A percentile compares a stretch with the other conserved stretches of the same genome.
Conservation (phyloP, 2,888 invertebrate genomes). For the Argyresthia albistria region DNA sequence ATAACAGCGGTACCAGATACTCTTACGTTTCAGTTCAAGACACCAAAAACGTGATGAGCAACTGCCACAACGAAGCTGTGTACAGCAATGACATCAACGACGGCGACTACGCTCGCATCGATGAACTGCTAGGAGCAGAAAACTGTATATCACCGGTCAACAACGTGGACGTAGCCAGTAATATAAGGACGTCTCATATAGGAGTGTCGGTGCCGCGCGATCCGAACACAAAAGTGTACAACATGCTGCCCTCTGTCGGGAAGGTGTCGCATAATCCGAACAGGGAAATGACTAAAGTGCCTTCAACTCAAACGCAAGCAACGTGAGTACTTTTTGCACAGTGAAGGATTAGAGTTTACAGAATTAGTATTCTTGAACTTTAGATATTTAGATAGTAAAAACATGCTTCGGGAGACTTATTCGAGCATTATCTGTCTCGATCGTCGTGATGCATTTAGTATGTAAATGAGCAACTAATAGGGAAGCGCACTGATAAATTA, state of each 20-base stretch:
- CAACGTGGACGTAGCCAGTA: constrained; percentile 31
- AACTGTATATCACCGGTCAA: constrained; percentile 58
- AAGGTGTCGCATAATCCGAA: constrained; percentile 45
- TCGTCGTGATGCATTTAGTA: no score
- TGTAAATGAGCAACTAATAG: no score
- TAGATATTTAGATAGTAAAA: no score
- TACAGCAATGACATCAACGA: constrained; percentile 56
- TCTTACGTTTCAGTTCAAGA: constrained; percentile 64
- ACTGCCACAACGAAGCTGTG: constrained; percentile 57
- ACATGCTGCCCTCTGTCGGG: constrained; percentile 55
- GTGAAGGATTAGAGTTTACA: no score
- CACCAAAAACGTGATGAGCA: constrained; percentile 59
- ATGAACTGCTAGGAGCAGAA: constrained; percentile 53
- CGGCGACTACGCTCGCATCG: constrained; percentile 60
- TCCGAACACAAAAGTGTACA: constrained; percentile 36
- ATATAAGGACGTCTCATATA: constrained; percentile 57
- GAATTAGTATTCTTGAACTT: no score
- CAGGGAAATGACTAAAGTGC: constrained; percentile 47
- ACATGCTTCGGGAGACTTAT: no score
- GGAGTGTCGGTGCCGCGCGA: constrained; percentile 33
- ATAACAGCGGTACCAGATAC: constrained; percentile 60
- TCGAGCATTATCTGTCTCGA: no score
- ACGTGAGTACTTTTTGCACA: constrained; percentile 35
- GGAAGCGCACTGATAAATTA: no score
- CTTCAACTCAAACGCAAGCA: constrained; percentile 38